Percentiles rank a stretch among this genome's conserved stretches.
Conservation (phyloP, 2,888 invertebrate genomes). For the Sinopyrophorus schimmeli region DNA sequence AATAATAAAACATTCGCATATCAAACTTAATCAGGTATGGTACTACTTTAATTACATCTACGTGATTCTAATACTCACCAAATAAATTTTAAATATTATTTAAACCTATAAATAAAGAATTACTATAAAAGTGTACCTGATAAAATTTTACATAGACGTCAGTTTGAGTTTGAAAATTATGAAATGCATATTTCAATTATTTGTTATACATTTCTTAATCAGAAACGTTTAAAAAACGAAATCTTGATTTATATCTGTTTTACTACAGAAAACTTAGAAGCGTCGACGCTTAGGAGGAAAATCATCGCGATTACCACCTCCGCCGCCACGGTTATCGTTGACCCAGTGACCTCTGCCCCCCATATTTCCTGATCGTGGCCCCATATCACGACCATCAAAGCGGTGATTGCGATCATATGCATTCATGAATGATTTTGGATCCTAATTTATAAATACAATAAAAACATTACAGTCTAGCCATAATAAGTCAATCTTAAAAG, state of each 20-base stretch:
- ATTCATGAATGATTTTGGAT: slow-evolving; percentile 37
- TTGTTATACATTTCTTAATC: not conserved
- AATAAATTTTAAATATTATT: no score
- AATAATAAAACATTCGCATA: no score
- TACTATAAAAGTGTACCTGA: no score
- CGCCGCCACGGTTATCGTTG: slow-evolving; percentile 39
- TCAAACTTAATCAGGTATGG: no score
- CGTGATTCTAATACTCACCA: no score
- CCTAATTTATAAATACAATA: slow-evolving; percentile 28
- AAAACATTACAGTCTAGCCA: slow-evolving; percentile 17
- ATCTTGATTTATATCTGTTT: no score
- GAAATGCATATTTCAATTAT: not conserved
- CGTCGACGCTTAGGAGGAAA: slow-evolving; percentile 43
- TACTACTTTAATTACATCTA: no score
- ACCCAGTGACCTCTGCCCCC: slow-evolving; percentile 40
- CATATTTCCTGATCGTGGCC: slow-evolving; percentile 30
- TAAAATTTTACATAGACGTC: no score
- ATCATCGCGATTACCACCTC: slow-evolving; percentile 29
- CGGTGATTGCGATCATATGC: slow-evolving; percentile 34
- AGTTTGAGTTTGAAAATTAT: no score
- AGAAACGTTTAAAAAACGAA: no score
- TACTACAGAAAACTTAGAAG: slow-evolving; percentile 39
- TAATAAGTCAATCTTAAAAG: slow-evolving; percentile 20
- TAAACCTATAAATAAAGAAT: no score
- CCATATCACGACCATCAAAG: slow-evolving; percentile 33